phyloP scores from a whole-genome alignment of 2,888 invertebrate species.

The Heliconius hortense region DNA sequence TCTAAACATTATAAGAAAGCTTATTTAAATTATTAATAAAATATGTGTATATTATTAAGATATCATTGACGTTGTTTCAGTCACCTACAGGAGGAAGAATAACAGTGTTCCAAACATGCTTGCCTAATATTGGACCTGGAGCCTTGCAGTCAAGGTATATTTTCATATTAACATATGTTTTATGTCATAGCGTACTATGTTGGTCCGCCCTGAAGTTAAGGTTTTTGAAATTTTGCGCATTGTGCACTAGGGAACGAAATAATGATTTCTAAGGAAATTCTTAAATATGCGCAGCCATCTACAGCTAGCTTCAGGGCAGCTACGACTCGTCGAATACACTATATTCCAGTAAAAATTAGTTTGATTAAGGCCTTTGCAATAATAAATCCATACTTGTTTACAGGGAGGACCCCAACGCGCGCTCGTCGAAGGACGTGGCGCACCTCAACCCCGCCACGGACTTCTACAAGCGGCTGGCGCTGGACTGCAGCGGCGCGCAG shows the following conservation, averaged over 20 bases:
- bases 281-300: too few species aligned
- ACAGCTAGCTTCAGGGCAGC: too few species aligned
- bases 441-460: constrained; percentile 97
- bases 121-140: constrained; percentile 95
- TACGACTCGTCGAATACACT: too few species aligned
- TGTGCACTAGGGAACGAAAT: too few species aligned
- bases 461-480: constrained; percentile 95
- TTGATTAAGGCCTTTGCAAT: too few species aligned
- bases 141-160: constrained; percentile 87
- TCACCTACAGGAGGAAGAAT: constrained; percentile 96
- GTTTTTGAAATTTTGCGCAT: too few species aligned
- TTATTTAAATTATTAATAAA: too few species aligned
- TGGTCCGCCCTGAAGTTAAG: too few species aligned
- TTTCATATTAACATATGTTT: not conserved
- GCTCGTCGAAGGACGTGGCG: constrained; percentile 90
- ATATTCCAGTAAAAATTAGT: too few species aligned
- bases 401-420: constrained; percentile 91
- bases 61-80: constrained; percentile 63
- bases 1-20: too few species aligned
- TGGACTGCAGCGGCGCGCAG: constrained; percentile 98
- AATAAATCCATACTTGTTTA: too few species aligned
- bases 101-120: constrained; percentile 95
- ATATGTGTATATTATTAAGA: not conserved
- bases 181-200: not conserved
- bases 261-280: too few species aligned